phyloP scores from a whole-genome alignment of 2,113 vertebrate species.

The Polyodon spathula region DNA sequence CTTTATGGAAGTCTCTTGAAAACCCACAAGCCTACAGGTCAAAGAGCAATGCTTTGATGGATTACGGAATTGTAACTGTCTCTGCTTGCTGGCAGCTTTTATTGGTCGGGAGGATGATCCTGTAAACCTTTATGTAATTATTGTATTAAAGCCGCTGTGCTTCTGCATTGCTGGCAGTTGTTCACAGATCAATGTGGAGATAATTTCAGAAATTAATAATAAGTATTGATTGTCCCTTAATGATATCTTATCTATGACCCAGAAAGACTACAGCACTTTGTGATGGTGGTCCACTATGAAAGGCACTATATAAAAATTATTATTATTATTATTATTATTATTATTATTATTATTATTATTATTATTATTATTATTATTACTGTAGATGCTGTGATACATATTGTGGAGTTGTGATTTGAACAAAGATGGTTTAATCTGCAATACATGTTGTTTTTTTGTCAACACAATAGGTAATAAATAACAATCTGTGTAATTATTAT shows the following conservation, averaged over 20 bases:
- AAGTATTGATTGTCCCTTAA: slow-evolving; percentile 89
- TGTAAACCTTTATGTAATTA: slow-evolving; percentile 99
- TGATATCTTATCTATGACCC: slow-evolving; percentile 81
- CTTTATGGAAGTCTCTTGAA: slow-evolving; percentile 68
- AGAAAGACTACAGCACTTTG: slow-evolving; percentile 81
- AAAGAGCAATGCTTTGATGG: slow-evolving; percentile 91
- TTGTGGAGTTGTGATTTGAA: slow-evolving; percentile 65
- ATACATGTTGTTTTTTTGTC: slow-evolving; percentile 68
- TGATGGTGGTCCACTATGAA: slow-evolving; percentile 91
- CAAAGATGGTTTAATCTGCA: slow-evolving; percentile 97
- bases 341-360: too few species aligned
- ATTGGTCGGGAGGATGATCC: slow-evolving; percentile 95
- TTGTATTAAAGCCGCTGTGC: slow-evolving; percentile 89
- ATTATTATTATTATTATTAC: too few species aligned
- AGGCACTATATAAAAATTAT: slow-evolving; percentile 71
- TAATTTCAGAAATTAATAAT: slow-evolving; percentile 99
- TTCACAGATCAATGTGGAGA: slow-evolving; percentile 98
- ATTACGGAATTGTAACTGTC: slow-evolving; percentile 89
- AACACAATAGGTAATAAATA: slow-evolving; percentile 91
- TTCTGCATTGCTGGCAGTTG: slow-evolving; percentile 78
- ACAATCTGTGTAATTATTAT: slow-evolving; percentile 83
- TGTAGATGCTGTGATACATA: too few species aligned
- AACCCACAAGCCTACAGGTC: slow-evolving; percentile 79
- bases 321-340: too few species aligned
- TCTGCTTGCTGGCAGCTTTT: slow-evolving; percentile 89